Percentiles rank a stretch among this genome's conserved stretches.
These are phyloP conservation scores for Trichomycterus rosablanca DNA, from an alignment of 2,113 vertebrate species.

Conservation along the genomic window DNA sequence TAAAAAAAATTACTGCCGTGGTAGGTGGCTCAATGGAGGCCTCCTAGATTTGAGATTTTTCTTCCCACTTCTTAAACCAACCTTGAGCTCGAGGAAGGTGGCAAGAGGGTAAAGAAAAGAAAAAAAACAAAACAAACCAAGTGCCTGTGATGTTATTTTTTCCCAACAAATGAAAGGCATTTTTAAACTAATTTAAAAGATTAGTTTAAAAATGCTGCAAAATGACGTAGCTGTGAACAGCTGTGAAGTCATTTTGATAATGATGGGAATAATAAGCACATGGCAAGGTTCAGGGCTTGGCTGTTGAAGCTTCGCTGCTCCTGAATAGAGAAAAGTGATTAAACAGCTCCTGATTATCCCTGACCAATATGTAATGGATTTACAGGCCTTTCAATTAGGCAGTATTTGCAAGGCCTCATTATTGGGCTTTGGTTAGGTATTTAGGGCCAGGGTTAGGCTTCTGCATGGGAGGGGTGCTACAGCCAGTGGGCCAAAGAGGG, in stretches of 20 bases:
- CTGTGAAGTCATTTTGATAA: conserved; percentile 99
- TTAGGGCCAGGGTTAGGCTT: conserved; percentile 78
- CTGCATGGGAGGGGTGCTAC: conserved; percentile 73
- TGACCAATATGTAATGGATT: conserved; percentile 99
- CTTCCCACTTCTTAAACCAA: conserved; percentile 8
- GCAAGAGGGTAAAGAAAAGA: conserved; percentile 45
- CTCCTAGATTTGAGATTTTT: conserved; percentile 24
- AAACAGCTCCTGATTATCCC: conserved; percentile 98
- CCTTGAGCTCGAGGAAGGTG: conserved; percentile 6
- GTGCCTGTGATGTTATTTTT: conserved; percentile 42
- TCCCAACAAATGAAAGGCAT: conserved; percentile 44
- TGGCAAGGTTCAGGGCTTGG: conserved; percentile 90
- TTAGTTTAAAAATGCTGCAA: conserved; percentile 83
- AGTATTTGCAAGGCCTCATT: conserved; percentile 97
- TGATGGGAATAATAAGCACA: conserved; percentile 98
- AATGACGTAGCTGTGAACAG: conserved; percentile 89
- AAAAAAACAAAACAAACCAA: conserved; percentile 40
- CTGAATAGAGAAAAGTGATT: conserved; percentile 99
- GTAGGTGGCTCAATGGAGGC: conserved; percentile 30
- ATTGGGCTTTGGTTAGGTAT: conserved; percentile 96
- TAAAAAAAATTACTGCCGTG: conserved; percentile 39
- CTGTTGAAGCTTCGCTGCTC: conserved; percentile 96
- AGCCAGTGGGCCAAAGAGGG: conserved; percentile 41
- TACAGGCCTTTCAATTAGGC: conserved; percentile 99
- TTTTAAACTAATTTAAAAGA: no score